A percentile compares a stretch with the other conserved stretches of the same genome.
Conservation (phyloP, 2,797 vertebrate genomes). For the Setipinna tenuifilis region DNA sequence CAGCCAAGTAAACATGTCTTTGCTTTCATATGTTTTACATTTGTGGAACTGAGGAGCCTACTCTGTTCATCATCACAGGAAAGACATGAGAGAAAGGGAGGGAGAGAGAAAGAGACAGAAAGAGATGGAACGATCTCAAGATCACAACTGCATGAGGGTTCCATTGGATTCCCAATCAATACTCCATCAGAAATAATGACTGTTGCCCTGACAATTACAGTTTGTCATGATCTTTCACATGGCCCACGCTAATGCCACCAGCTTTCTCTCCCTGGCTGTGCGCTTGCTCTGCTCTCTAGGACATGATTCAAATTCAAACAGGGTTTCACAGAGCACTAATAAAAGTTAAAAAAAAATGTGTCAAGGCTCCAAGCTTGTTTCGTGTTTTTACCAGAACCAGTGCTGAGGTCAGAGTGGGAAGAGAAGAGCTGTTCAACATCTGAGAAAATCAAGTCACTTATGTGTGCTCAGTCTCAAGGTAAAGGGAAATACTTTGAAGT, state of each 20-base stretch:
- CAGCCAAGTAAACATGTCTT: background rate
- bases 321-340: background rate
- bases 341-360: background rate
- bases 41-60: background rate
- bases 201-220: background rate
- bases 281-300: background rate
- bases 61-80: background rate
- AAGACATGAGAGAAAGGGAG: no score
- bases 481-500: background rate
- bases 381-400: background rate
- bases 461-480: background rate
- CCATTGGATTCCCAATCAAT: conserved; percentile 47
- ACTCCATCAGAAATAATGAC: conserved; percentile 29
- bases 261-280: background rate
- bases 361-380: conserved; percentile 7
- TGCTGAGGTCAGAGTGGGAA: background rate
- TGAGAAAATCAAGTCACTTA: background rate
- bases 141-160: conserved; percentile 41
- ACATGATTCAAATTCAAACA: background rate
- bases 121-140: conserved; percentile 42
- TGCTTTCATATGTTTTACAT: background rate
- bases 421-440: background rate
- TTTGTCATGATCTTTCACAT: conserved; percentile 24
- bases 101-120: background rate
- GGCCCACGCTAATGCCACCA: background rate